Percentiles rank a stretch among this genome's conserved stretches.
Evolutionary conservation across 1,140 invertebrate genomes (phyloP).

Genomic region (Drosophila punjabiensis): DNA sequence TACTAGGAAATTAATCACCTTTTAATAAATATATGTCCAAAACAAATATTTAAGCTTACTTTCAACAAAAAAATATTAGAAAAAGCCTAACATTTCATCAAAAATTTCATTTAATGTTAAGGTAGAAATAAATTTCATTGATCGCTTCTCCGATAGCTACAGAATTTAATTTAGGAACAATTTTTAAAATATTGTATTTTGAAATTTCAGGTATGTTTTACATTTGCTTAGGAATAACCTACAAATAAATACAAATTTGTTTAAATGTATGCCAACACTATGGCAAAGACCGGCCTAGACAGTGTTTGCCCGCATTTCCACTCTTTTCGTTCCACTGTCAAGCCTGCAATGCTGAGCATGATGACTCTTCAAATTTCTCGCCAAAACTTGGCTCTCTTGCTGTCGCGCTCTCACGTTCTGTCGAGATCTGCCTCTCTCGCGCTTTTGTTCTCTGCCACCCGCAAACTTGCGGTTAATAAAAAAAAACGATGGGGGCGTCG

Average conservation of each 20-base stretch:
- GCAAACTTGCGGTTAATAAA: conserved; percentile 48
- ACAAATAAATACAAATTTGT: neutral
- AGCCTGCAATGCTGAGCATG: neutral
- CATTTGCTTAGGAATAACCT: neutral
- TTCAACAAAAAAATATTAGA: too few relatives aligned
- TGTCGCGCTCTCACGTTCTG: conserved; percentile 17
- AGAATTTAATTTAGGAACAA: too few relatives aligned
- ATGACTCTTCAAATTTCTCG: conserved; percentile 38
- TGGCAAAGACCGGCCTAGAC: neutral
- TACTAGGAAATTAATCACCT: too few relatives aligned
- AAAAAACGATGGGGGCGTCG: conserved; percentile 36
- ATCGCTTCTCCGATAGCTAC: too few relatives aligned
- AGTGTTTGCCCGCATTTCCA: neutral
- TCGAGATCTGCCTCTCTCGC: conserved; percentile 21
- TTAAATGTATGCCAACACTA: neutral
- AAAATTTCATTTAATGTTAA: too few relatives aligned
- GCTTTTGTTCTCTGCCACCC: conserved; percentile 25
- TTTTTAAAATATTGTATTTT: too few relatives aligned
- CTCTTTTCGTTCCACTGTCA: conserved; percentile 17
- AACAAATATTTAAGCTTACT: too few relatives aligned
- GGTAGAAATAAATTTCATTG: too few relatives aligned
- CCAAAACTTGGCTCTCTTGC: conserved; percentile 10
- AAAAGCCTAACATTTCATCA: too few relatives aligned
- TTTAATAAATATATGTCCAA: too few relatives aligned
- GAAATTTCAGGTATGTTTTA: too few relatives aligned